These are phyloP conservation scores for Urosaurus nigricauda DNA, from an alignment of 2,797 vertebrate species.

Conservation along the genomic window DNA sequence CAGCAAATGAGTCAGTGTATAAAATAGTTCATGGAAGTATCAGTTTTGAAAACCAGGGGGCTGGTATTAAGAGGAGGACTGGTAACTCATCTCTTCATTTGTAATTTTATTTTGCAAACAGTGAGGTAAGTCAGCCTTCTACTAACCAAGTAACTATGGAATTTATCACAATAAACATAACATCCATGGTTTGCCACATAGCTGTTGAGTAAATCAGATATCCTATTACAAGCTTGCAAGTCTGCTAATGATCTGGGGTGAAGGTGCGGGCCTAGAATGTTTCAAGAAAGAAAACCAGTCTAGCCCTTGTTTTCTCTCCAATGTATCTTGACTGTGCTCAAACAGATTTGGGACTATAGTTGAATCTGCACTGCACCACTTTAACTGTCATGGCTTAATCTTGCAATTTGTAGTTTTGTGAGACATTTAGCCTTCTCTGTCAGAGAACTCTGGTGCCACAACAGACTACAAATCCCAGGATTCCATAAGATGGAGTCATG, in stretches of 20 bases:
- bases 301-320: constrained; percentile 13
- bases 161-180: constrained; percentile 68
- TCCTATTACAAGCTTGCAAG: constrained; percentile 53
- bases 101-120: constrained; percentile 73
- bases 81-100: constrained; percentile 61
- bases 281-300: constrained; percentile 28
- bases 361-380: too few relatives aligned
- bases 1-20: neutral
- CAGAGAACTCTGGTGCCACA: too few relatives aligned
- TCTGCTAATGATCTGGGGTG: constrained; percentile 50
- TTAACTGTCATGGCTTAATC: too few relatives aligned
- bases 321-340: constrained; percentile 51
- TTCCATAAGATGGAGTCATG: too few relatives aligned
- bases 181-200: constrained; percentile 67
- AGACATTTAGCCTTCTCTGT: too few relatives aligned
- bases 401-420: too few relatives aligned
- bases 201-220: constrained; percentile 67
- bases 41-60: constrained; percentile 35
- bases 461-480: too few relatives aligned
- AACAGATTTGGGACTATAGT: constrained; percentile 35
- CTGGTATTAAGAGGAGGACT: constrained; percentile 40
- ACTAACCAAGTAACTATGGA: constrained; percentile 63
- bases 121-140: constrained; percentile 64
- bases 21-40: neutral
- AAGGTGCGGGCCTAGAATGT: constrained; percentile 4